Evolutionary conservation across 2,888 invertebrate species (phyloP).

Genomic region (Calameuta filiformis): DNA sequence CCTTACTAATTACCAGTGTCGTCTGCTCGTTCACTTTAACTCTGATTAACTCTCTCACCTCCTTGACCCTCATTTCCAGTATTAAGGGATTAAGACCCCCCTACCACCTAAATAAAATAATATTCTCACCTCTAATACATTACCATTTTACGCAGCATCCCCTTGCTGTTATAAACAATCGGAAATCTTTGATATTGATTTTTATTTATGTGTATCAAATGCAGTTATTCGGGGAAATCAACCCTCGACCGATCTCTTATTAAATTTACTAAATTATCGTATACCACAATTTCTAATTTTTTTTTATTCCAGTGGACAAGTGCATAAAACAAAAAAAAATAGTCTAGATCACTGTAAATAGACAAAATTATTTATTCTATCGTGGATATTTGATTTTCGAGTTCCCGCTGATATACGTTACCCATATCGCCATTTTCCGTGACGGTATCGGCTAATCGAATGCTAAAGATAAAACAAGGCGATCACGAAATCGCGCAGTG

Average conservation of each 20-base stretch:
- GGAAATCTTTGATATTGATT: background rate
- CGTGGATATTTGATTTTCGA: background rate
- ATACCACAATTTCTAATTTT: background rate
- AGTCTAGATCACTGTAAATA: background rate
- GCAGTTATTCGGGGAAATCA: background rate
- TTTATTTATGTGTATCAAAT: background rate
- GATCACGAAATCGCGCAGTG: constrained; percentile 1
- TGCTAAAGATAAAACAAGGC: constrained; percentile 1
- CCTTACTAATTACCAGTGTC: constrained; percentile 52
- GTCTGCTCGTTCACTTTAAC: constrained; percentile 52
- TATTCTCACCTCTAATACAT: background rate
- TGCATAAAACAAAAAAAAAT: background rate
- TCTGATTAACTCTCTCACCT: constrained; percentile 51
- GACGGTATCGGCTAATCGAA: background rate
- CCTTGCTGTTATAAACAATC: background rate
- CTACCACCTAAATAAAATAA: background rate
- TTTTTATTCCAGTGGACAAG: background rate
- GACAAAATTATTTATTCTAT: background rate
- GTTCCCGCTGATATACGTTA: background rate
- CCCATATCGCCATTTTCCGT: background rate
- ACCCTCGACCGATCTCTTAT: background rate
- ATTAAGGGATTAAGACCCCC: background rate
- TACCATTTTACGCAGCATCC: background rate
- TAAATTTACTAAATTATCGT: background rate
- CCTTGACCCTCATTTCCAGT: background rate